A percentile compares a stretch with the other conserved stretches of the same genome.
Conservation (phyloP, 53 echinoderm and acorn worm genomes). For the Actinopyga echinites region DNA sequence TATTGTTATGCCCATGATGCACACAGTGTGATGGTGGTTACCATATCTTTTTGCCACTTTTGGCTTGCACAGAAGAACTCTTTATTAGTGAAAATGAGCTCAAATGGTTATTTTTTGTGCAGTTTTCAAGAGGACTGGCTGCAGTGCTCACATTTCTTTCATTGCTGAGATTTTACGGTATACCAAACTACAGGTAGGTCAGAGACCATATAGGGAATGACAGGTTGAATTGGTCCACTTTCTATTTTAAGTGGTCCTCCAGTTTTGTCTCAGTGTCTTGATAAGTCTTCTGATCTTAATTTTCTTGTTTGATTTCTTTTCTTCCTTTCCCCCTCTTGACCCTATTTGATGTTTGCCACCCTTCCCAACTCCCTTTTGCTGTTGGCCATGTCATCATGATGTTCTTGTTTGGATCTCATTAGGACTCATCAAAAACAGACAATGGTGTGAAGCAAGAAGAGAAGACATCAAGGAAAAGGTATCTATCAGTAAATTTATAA, state of each 20-base stretch:
- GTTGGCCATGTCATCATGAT: constrained; percentile 72
- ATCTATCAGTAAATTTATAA: background rate
- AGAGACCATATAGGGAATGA: too few species aligned
- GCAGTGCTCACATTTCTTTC: background rate
- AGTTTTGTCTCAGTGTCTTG: too few species aligned
- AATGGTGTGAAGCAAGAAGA: constrained; percentile 52
- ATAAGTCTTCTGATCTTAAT: background rate
- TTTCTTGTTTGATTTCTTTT: constrained; percentile 62
- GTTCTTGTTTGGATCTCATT: constrained; percentile 90
- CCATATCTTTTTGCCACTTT: too few species aligned
- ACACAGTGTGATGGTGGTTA: too few species aligned
- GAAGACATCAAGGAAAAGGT: constrained; percentile 45
- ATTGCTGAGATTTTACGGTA: background rate
- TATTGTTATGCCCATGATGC: too few species aligned
- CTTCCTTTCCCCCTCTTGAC: constrained; percentile 46
- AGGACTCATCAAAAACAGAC: constrained; percentile 58
- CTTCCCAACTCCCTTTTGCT: constrained; percentile 52
- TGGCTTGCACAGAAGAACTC: too few species aligned
- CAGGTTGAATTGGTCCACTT: too few species aligned
- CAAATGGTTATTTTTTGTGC: too few species aligned
- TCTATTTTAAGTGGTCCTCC: too few species aligned
- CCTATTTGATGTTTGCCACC: constrained; percentile 36
- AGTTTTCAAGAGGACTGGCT: too few species aligned
- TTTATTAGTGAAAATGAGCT: too few species aligned
- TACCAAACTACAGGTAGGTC: too few species aligned